These are phyloP conservation scores for Avahi laniger DNA, from an alignment of 2,797 vertebrate species.

Conservation along the genomic window DNA sequence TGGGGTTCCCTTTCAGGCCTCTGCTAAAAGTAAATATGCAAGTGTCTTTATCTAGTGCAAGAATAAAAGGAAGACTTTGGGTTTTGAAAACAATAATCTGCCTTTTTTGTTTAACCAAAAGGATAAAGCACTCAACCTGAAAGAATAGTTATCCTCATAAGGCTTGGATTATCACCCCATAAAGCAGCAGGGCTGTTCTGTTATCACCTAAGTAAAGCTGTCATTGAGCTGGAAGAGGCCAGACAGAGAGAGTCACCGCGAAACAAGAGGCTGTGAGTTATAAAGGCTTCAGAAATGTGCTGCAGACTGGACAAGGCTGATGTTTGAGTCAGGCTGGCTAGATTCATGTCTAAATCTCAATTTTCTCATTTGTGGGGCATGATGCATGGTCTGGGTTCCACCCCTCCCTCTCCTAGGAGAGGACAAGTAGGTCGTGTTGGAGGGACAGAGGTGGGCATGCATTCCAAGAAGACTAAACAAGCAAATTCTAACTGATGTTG, in stretches of 20 bases:
- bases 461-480: neutral
- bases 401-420: neutral
- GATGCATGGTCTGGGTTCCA: no score
- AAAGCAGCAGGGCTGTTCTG: conserved; percentile 69
- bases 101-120: conserved; percentile 66
- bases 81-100: conserved; percentile 75
- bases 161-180: conserved; percentile 77
- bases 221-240: conserved; percentile 75
- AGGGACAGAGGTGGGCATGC: rapidly evolving
- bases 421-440: no score
- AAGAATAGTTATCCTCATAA: conserved; percentile 71
- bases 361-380: neutral
- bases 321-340: neutral
- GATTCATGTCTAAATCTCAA: neutral
- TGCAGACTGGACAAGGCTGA: neutral
- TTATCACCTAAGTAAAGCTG: conserved; percentile 79
- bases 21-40: neutral
- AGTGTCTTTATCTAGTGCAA: conserved; percentile 28
- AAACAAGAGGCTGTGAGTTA: neutral
- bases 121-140: conserved; percentile 60
- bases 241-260: conserved; percentile 59
- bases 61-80: conserved; percentile 37
- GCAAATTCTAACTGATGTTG: rapidly evolving
- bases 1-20: neutral
- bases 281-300: conserved; percentile 58